Percentiles rank a stretch among this genome's conserved stretches.
Conservation (phyloP, 2,113 vertebrate genomes). For the Chloroceryle aenea region DNA sequence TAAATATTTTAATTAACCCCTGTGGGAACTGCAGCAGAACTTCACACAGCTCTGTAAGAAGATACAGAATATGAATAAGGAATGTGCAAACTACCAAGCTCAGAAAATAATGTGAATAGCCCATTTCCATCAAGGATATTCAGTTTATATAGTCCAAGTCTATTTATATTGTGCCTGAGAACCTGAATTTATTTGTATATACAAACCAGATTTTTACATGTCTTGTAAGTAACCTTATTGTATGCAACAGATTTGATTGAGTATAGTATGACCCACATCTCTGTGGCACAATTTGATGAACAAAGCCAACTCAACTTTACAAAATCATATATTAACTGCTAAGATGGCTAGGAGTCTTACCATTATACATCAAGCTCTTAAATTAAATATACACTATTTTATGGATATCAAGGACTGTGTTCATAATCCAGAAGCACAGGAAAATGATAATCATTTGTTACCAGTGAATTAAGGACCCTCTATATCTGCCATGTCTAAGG, state of each 20-base stretch:
- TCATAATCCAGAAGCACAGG: background rate
- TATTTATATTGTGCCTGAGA: background rate
- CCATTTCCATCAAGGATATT: background rate
- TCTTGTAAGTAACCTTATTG: background rate
- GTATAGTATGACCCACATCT: background rate
- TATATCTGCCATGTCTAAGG: background rate
- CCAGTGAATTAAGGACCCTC: rapidly evolving
- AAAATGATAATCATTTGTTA: background rate
- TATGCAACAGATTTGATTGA: background rate
- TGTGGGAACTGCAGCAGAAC: background rate
- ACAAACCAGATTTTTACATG: background rate
- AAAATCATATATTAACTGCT: background rate
- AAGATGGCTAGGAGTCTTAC: background rate
- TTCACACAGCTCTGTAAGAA: background rate
- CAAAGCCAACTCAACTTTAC: background rate
- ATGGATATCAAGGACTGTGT: background rate
- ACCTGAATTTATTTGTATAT: background rate
- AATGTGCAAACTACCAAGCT: background rate
- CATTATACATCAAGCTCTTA: background rate
- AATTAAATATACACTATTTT: background rate
- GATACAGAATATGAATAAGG: background rate
- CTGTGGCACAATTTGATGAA: background rate
- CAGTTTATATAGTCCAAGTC: background rate
- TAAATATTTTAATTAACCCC: slow-evolving; percentile 49
- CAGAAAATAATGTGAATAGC: background rate